Evolutionary conservation across 2,888 invertebrate genomes (phyloP), one percentile per base, ranked within the genome.

Genomic region (Orchesella flavescens): DNA sequence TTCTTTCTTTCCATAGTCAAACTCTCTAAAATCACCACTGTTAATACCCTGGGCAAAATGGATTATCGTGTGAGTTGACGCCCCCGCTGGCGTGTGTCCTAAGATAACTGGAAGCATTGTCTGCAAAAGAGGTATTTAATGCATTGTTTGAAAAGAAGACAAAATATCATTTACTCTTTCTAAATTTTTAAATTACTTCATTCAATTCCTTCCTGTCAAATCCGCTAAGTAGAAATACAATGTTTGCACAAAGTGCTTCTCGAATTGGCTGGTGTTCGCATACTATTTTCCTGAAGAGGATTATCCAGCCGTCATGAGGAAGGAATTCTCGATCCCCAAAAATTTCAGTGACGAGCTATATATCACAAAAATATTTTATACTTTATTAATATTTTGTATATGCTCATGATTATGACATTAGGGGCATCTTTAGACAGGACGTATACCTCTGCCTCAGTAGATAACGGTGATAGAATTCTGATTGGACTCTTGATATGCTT

Each of bases 221-320:
- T 24, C 92, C 92, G 61, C 90, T 92, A 2, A 95, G 87, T 7
- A 95, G 89, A 89, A 94, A 94, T 17, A 94, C 89, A 0, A 93
- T 90, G 89, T 93, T 94, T 13, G 91, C 90, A 88, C 94, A 94
- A 0, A 92, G 83, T 0, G 91, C 77, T 79, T 91, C 89, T 19
- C 92, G 92, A 44, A 92, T 91, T 19, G 91, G 90, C 0, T 90
- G 90, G 86, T 77, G 74, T 12, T 57, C 65, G 68, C 86, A 86
- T 13, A 84, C 82, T 15, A 84, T 76, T 71, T 69, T 82, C 17
- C 85, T n/a, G 13, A 86, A 80, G 1, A 84, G 68, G 0, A 55
- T 68, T 2, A 84, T 82, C 55, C 81, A 61, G 7, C 83, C 85
- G 23, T 69, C 24, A 46, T 83, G 82, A 1, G 86, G 85, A 13